Conservation (phyloP, 1,140 invertebrate species). For the Cydia fagiglandana region DNA sequence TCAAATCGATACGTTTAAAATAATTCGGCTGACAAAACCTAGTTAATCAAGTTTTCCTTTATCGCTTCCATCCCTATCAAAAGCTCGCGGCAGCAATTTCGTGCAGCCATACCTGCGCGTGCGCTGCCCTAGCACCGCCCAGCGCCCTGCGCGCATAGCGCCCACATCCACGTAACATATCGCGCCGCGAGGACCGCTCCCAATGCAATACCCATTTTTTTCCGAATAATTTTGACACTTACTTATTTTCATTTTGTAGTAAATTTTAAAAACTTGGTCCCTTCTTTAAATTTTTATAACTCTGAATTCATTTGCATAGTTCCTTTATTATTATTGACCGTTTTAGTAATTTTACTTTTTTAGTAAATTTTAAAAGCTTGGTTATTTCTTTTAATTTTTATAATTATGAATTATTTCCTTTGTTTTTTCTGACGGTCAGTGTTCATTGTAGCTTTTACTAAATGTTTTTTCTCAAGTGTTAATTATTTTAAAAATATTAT, state of each 20-base stretch:
- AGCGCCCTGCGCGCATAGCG: constrained; percentile 26
- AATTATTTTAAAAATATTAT: neutral
- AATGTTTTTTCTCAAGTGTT: no score
- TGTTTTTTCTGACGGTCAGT: no score
- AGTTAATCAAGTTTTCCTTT: no score
- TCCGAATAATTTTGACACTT: neutral
- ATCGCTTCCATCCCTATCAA: neutral
- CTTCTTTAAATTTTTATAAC: no score
- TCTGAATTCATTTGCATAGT: no score
- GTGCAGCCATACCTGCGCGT: constrained; percentile 22
- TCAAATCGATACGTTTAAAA: no score
- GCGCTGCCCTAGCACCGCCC: constrained; percentile 21
- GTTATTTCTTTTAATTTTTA: no score
- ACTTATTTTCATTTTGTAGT: neutral
- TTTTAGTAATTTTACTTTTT: neutral
- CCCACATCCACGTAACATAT: constrained; percentile 39
- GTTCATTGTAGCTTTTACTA: no score
- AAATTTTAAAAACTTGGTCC: neutral
- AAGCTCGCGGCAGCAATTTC: constrained; percentile 23
- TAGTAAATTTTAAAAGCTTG: neutral
- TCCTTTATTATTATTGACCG: neutral
- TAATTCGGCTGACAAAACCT: no score
- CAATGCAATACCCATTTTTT: neutral
- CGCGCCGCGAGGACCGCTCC: neutral
- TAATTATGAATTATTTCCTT: no score